Evolutionary conservation across 2,797 vertebrate species (phyloP).

Genomic region (Xerus rutilus): DNA sequence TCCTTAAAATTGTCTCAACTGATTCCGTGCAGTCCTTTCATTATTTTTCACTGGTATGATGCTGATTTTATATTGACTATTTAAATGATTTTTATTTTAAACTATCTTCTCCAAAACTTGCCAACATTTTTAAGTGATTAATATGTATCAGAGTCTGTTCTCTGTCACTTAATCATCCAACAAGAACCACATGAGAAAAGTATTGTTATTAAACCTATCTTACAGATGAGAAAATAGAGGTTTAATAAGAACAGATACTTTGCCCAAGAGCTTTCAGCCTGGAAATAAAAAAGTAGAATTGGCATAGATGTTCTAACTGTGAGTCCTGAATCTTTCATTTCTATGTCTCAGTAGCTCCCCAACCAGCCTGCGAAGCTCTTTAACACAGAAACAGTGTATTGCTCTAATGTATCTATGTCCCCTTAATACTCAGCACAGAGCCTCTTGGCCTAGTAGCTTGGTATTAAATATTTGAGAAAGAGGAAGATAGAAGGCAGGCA

Average conservation of each 20-base stretch:
- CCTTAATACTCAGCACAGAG: background rate
- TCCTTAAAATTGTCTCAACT: background rate
- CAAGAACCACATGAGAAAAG: background rate
- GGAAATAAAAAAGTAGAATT: background rate
- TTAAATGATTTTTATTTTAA: constrained; percentile 37
- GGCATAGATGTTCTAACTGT: background rate
- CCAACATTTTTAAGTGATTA: background rate
- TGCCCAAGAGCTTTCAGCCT: background rate
- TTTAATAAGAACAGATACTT: background rate
- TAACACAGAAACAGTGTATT: background rate
- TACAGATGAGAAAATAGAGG: background rate
- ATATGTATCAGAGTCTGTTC: background rate
- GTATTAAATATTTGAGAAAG: background rate
- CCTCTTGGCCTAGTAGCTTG: background rate
- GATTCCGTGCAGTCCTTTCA: background rate
- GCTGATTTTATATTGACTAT: background rate
- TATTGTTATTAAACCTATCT: background rate
- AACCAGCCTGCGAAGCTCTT: background rate
- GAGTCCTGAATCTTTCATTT: background rate
- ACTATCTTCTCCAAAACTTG: background rate
- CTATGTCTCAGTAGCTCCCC: background rate
- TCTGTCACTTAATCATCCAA: background rate
- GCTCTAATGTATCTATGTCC: background rate
- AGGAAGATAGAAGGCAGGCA: too few species aligned
- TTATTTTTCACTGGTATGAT: background rate